Conservation (phyloP, 2,113 vertebrate species). For the Sitta europaea region DNA sequence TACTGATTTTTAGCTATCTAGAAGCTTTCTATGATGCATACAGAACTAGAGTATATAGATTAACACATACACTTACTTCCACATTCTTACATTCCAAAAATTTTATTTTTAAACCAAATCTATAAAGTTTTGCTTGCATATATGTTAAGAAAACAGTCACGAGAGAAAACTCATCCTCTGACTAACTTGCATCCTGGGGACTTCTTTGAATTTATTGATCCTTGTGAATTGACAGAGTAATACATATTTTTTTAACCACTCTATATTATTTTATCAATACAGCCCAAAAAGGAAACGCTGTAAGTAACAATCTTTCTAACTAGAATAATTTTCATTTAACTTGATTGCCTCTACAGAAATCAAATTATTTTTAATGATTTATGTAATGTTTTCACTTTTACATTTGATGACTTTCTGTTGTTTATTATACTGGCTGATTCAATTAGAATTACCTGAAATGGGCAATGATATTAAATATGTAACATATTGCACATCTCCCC, state of each 20-base stretch:
- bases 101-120: background rate
- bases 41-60: background rate
- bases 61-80: background rate
- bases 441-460: background rate
- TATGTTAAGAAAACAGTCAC: background rate
- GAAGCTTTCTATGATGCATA: background rate
- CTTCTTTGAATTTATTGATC: background rate
- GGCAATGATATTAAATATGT: background rate
- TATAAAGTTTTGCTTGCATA: background rate
- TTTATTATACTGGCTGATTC: background rate
- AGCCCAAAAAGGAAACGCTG: background rate
- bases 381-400: conserved; percentile 30
- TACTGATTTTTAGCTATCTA: background rate
- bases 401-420: conserved; percentile 55
- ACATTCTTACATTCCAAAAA: background rate
- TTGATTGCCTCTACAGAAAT: conserved; percentile 49
- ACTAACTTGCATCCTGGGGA: background rate
- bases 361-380: conserved; percentile 52
- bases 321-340: conserved; percentile 40
- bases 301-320: background rate
- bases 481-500: background rate
- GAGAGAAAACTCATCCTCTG: background rate
- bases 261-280: background rate
- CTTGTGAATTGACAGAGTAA: background rate
- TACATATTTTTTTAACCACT: background rate